Percentiles rank a stretch among this genome's conserved stretches.
Conservation (phyloP, 1,140 invertebrate species). For the Caenorhabditis remanei region DNA sequence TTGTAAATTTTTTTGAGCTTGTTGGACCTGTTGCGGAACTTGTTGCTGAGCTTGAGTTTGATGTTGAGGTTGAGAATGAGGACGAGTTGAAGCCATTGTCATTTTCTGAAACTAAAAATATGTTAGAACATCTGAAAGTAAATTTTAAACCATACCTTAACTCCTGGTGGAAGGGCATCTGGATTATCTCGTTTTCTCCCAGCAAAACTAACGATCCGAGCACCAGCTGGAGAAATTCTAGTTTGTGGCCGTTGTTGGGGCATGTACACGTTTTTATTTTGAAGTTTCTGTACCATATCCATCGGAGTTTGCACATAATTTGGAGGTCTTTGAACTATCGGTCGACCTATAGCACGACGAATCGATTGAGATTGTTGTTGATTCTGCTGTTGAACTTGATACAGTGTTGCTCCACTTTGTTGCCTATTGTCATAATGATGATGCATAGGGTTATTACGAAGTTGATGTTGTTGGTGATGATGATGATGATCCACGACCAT, state of each 20-base stretch:
- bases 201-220: conserved; percentile 34
- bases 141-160: background rate
- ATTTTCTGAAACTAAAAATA: conserved; percentile 7
- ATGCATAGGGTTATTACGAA: conserved; percentile 14
- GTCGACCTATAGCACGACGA: conserved; percentile 3
- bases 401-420: background rate
- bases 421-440: background rate
- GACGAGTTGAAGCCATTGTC: background rate
- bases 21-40: background rate
- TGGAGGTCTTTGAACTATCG: background rate
- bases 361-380: background rate
- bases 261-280: conserved; percentile 32
- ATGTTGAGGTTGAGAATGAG: background rate
- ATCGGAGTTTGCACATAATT: conserved; percentile 5
- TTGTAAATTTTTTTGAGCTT: conserved; percentile 1
- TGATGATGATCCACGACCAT: conserved; percentile 45
- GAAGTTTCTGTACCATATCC: conserved; percentile 46
- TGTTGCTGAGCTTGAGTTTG: background rate
- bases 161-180: conserved; percentile 3
- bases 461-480: background rate
- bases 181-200: conserved; percentile 43
- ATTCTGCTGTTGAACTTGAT: conserved; percentile 13
- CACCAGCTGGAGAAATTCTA: conserved; percentile 37
- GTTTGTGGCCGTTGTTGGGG: conserved; percentile 31
- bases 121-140: background rate